Evolutionary conservation across 30 jellyfish, hydroid and myxozoan species (phyloP), one percentile per base, ranked within the genome.

Genomic region (Hydractinia echinata): DNA sequence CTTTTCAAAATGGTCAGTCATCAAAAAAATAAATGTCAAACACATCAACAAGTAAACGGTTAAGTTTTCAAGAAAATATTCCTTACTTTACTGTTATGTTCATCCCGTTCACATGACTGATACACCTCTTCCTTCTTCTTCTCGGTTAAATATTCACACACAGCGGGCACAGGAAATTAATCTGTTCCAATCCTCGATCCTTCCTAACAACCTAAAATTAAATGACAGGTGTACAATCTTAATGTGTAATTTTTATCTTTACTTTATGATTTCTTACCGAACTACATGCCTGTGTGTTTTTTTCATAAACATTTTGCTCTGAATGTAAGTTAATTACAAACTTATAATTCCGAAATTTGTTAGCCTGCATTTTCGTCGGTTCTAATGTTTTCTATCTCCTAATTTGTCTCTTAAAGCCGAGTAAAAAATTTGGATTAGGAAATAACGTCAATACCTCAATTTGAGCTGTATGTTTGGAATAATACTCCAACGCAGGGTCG

Each of bases 21-120:
- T n/a, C n/a, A n/a, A n/a, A n/a, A n/a, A n/a, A n/a, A n/a, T n/a
- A n/a, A n/a, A n/a, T n/a, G n/a, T n/a, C n/a, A n/a, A n/a, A n/a
- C n/a, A n/a, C n/a, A n/a, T n/a, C n/a, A n/a, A n/a, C n/a, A 30
- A 30, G 44, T 30, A 30, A 30, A 30, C 2, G 44, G 44, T 30
- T 1, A 16, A 69, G 60, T 69, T 69, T 0, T 15, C 39, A 74
- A n/a, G 0, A 74, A 50, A 74, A 19, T 13, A 16, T 11, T 19
- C 48, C 73, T 66, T 82, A 86, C 97, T 92, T 88, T 94, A 92
- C 99, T 94, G 76, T 94, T 94, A 71, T 94, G 96, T 68, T 94
- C 99, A 67, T 94, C 99, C n/a, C 96, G 76, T 48, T 85, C 97
- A 19, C 97, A 94, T 10, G 89, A 82, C 58, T 86, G 79, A 77